Evolutionary conservation across 2,113 vertebrate genomes (phyloP), one percentile per base, ranked within the genome.

Genomic region (Rutilus rutilus): DNA sequence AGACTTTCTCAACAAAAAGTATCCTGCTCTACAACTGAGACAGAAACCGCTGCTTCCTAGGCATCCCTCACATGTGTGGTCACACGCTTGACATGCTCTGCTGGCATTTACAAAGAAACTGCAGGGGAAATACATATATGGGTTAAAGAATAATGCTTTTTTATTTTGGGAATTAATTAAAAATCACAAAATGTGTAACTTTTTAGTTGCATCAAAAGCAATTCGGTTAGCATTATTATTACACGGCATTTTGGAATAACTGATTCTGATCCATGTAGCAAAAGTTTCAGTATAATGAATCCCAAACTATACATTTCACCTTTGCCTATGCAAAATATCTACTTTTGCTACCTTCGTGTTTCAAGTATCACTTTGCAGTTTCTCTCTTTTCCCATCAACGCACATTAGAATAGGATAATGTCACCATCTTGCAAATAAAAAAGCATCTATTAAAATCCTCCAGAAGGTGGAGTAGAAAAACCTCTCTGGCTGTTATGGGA

Each of bases 71-170:
- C 98, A 99, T 1, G 89, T 96, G 52, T 92, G 95, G 87, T 97
- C 91, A 83, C 98, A 99, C 50, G 78, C 95, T 82, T 96, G 88
- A 84, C 97, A 98, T 0, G 57, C 86, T 77, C 92, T 90, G 0
- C 91, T 93, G 8, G 86, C 92, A 79, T 97, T 94, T 84, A 94
- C 92, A 19, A 95, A 99, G 86, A 96, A 95, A 30, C 98, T 99
- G 91, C 82, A 79, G 87, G 90, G 84, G 81, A 88, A 17, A 54
- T 8, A 76, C 39, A 80, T 83, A 60, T 1, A n/a, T 81, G 64
- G 14, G 3, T 62, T 9, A 33, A 14, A 57, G 54, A 23, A 57
- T 57, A 50, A 75, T 17, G n/a, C 8, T 62, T 62, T 69, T 62
- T 21, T 21, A 25, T 71, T 39, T 39, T 39, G 17, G 17, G 21